Base-by-base conservation (phyloP, 2,888 invertebrate species). In the Macrophya alboannulata region DNA sequence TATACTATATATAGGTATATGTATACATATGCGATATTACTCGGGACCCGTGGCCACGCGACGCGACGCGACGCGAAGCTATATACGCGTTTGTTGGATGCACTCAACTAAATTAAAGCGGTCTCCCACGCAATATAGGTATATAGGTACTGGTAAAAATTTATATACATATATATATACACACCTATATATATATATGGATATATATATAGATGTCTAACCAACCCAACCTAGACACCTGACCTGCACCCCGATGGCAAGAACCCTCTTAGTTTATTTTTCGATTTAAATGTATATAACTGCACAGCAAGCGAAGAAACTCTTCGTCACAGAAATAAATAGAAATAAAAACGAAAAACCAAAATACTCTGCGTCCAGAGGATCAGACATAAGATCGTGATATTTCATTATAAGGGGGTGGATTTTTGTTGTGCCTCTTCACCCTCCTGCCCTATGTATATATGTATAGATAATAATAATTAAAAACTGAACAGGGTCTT, bases 41-140 rank as follows among this genome's bases (percentile, higher is more conserved):
- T 31, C 68, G 15, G 37, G 15, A 37, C 15, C 31, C 68, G 31
- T 68, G 68, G 68, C 31, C 68, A 68, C 37, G 65, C 12, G 79
- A 55, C 55, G 55, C 55, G 55, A n/a, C 55, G 43, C 85, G 87
- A 45, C 86, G 86, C 87, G 83, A 87, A 84, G 85, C 86, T 71
- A n/a, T n/a, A n/a, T n/a, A 71, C 68, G 81, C 87, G 89, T 89
- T 91, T 91, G 90, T 89, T 89, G 90, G 91, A 89, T 92, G 93
- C 93, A 93, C 93, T 93, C 93, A 93, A 91, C 92, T 90, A 93
- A 93, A 93, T 93, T 93, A 93, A 93, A 93, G 91, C 91, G 89
- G 89, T 84, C 84, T 62, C 55, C 65, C 68, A 59, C 65, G 37
- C 10, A 15, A 72, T 43, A 43, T 55, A 51, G 51, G 51, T 51